phyloP scores from a whole-genome alignment of 2,797 vertebrate genomes.

The Acanthopagrus latus region DNA sequence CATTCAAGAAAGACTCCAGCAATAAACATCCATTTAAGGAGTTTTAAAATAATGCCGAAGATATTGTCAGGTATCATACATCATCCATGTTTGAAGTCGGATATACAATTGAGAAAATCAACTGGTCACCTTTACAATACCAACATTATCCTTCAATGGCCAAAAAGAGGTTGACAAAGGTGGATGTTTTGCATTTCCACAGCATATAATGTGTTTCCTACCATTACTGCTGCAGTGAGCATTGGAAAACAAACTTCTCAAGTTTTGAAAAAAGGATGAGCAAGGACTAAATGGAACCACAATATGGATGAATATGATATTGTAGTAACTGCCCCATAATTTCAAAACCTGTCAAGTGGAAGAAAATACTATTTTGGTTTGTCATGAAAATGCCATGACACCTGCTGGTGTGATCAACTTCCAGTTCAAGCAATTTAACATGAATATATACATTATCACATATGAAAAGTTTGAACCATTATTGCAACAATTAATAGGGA shows the following conservation, averaged over 20 bases:
- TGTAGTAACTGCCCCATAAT: constrained; percentile 59
- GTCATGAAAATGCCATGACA: constrained; percentile 12
- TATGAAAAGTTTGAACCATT: neutral
- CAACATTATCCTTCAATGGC: constrained; percentile 45
- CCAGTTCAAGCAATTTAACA: neutral
- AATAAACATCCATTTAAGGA: constrained; percentile 54
- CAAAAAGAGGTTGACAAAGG: constrained; percentile 7
- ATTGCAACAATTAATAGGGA: neutral
- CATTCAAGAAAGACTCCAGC: constrained; percentile 67
- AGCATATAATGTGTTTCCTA: constrained; percentile 24
- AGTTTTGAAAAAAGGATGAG: constrained; percentile 15
- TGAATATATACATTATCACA: neutral
- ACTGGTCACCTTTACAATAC: constrained; percentile 27
- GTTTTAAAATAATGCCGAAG: constrained; percentile 56
- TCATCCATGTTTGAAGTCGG: constrained; percentile 39
- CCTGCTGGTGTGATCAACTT: constrained; percentile 2
- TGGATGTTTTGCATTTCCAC: constrained; percentile 11
- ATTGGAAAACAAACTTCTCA: constrained; percentile 34
- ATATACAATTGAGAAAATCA: constrained; percentile 27
- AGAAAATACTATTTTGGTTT: constrained; percentile 25
- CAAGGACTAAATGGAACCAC: constrained; percentile 28
- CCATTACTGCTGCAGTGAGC: constrained; percentile 22
- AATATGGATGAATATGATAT: constrained; percentile 21
- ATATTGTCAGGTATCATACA: constrained; percentile 46
- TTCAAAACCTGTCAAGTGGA: constrained; percentile 7